These are phyloP conservation scores for Marasmarcha lunaedactyla DNA, from an alignment of 2,888 invertebrate species.

Conservation along the genomic window DNA sequence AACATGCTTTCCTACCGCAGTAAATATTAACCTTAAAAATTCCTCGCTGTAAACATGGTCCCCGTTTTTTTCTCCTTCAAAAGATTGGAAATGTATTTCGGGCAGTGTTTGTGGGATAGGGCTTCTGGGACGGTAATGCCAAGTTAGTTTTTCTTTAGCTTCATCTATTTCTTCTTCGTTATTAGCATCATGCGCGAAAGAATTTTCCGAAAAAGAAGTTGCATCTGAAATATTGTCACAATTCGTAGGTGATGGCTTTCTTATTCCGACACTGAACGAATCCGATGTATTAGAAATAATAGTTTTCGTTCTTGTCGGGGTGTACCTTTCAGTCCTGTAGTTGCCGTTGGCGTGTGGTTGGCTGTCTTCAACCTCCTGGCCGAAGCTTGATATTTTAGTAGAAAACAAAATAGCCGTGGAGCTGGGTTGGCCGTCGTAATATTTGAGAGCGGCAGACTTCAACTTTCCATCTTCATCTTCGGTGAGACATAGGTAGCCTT, in stretches of 20 bases:
- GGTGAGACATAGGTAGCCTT: slow-evolving; percentile 51
- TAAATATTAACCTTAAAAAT: slow-evolving; percentile 64
- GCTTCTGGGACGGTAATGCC: slow-evolving; percentile 57
- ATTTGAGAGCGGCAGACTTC: slow-evolving; percentile 49
- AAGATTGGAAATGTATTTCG: slow-evolving; percentile 67
- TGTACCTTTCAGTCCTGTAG: slow-evolving; percentile 55
- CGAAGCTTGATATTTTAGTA: slow-evolving; percentile 66
- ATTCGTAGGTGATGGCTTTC: slow-evolving; percentile 52
- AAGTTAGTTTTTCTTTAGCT: slow-evolving; percentile 46
- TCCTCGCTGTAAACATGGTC: slow-evolving; percentile 47
- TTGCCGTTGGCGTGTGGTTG: slow-evolving; percentile 41
- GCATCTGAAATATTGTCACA: slow-evolving; percentile 49
- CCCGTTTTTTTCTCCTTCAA: slow-evolving; percentile 53
- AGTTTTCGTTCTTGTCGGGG: slow-evolving; percentile 54
- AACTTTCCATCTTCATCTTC: slow-evolving; percentile 48
- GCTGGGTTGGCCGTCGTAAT: slow-evolving; percentile 45
- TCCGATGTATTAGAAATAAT: slow-evolving; percentile 48
- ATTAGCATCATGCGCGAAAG: slow-evolving; percentile 34
- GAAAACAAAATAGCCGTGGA: slow-evolving; percentile 58
- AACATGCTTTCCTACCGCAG: slow-evolving; percentile 28
- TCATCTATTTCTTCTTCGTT: slow-evolving; percentile 26
- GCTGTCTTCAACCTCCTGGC: slow-evolving; percentile 51
- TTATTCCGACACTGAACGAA: slow-evolving; percentile 50
- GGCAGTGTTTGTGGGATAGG: slow-evolving; percentile 42
- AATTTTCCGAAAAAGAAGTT: slow-evolving; percentile 28